A percentile compares a stretch with the other conserved stretches of the same genome.
These are phyloP conservation scores for Tupaia tana DNA, from an alignment of 2,113 vertebrate species.

Conservation along the genomic window DNA sequence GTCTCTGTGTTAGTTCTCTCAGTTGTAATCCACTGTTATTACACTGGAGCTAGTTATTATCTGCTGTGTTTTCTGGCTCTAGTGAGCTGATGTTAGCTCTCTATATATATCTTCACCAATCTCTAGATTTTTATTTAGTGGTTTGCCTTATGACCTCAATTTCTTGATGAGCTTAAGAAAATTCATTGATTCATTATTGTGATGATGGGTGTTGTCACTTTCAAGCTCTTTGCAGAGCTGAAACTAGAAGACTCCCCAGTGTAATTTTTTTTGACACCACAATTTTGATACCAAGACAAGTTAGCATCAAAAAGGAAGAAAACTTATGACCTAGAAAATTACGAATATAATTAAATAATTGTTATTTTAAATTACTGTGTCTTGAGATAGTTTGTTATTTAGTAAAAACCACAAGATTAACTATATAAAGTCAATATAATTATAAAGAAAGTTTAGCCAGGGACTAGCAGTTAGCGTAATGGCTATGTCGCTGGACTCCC, in stretches of 20 bases:
- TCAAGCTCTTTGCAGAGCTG: neutral
- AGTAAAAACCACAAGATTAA: neutral
- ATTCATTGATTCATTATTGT: neutral
- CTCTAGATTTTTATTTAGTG: neutral
- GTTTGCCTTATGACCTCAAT: neutral
- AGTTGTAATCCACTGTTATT: neutral
- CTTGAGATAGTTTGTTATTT: neutral
- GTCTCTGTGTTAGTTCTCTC: neutral
- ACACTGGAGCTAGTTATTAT: neutral
- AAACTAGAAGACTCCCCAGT: neutral
- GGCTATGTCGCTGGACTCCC: too few relatives aligned
- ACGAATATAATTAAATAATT: neutral
- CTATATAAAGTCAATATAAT: neutral
- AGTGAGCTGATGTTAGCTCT: neutral
- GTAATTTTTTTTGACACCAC: neutral
- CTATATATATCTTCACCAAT: neutral
- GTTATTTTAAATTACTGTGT: neutral
- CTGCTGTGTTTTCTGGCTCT: neutral
- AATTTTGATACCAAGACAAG: constrained; percentile 1
- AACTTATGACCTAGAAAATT: neutral
- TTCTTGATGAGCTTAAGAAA: neutral
- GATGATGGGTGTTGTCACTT: neutral
- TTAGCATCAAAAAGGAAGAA: neutral
- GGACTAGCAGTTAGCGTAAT: too few relatives aligned
- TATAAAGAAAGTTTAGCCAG: neutral